Evolutionary conservation across 2,888 invertebrate genomes (phyloP), one percentile per base, ranked within the genome.

Genomic region (Blastobasis adustella): DNA sequence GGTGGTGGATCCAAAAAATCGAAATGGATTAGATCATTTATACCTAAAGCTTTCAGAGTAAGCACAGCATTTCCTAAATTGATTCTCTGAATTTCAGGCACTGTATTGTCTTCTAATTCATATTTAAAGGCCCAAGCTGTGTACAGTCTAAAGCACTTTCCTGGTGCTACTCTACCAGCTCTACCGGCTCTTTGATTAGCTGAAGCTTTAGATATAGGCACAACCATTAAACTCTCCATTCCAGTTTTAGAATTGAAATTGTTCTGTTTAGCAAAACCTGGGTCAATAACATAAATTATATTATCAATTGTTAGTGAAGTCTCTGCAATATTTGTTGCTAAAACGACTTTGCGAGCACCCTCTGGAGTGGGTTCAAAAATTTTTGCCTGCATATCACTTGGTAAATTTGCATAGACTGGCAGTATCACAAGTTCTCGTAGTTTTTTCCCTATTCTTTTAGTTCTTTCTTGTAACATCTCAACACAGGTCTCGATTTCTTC

Each of bases 241-340:
- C 99, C 99, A 0, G 98, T 98, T 62, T 97, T 91, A 0, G 99
- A 98, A 86, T 99, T 96, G 72, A 98, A 99, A 82, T 98, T 98
- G 75, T 99, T 99, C 83, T 99, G 98, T 78, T 99, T 99, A 47
- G 97, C 97, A 87, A 98, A 99, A 0, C 99, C 99, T n/a, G 99
- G 98, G 88, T 99, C 99, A 61, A 99, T 98, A 0, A 99, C 99
- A 83, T 98, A 99, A 56, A 97, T 94, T 58, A 99, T 99, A 67
- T 99, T 99, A 76, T 99, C 99, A 63, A 99, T 99, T 0, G 99
- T 99, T 40, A 99, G 88, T 2, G 99, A 99, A 0, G 99, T 99
- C 89, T 99, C 99, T 0, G 99, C 99, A 69, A 99, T 99, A 73
- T 99, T 99, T 10, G 99, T 99, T 0, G 99, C 99, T 46, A 99